phyloP scores from a whole-genome alignment of 1,140 invertebrate genomes.

The Ips nitidus region DNA sequence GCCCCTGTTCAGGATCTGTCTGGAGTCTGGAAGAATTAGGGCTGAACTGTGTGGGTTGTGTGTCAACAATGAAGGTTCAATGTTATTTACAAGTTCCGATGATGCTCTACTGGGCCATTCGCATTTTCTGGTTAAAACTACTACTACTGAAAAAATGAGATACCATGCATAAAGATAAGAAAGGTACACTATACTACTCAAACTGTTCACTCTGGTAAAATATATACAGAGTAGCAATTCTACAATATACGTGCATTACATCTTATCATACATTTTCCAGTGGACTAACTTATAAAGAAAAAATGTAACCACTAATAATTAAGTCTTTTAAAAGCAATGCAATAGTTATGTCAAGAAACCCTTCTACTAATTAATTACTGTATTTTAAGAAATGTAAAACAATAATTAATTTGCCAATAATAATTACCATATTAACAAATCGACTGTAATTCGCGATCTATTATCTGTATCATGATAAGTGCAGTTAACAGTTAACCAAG shows the following conservation, averaged over 20 bases:
- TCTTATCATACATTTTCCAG: too few relatives aligned
- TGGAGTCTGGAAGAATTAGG: slow-evolving; percentile 43
- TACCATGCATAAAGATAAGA: slow-evolving; percentile 29
- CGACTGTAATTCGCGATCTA: not conserved
- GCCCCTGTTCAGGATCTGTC: slow-evolving; percentile 51
- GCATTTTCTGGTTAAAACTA: not conserved
- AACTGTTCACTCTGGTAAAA: not conserved
- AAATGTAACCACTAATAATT: too few relatives aligned
- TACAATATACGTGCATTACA: too few relatives aligned
- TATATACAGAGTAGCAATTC: too few relatives aligned
- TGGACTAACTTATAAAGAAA: too few relatives aligned
- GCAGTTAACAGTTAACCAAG: slow-evolving; percentile 4
- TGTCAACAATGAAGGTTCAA: not conserved
- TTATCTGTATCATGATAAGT: slow-evolving; percentile 3
- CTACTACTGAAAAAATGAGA: slow-evolving; percentile 14
- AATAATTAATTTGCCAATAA: not conserved
- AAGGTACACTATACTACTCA: slow-evolving; percentile 19
- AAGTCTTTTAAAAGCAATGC: too few relatives aligned
- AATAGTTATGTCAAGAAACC: too few relatives aligned
- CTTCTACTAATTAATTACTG: too few relatives aligned
- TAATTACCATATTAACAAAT: not conserved
- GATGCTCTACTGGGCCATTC: not conserved
- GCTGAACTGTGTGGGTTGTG: not conserved
- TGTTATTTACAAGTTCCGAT: not conserved
- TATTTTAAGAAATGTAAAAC: not conserved